A percentile compares a stretch with the other conserved stretches of the same genome.
phyloP scores from a whole-genome alignment of 1,140 invertebrate species.

The Gerris buenoi region DNA sequence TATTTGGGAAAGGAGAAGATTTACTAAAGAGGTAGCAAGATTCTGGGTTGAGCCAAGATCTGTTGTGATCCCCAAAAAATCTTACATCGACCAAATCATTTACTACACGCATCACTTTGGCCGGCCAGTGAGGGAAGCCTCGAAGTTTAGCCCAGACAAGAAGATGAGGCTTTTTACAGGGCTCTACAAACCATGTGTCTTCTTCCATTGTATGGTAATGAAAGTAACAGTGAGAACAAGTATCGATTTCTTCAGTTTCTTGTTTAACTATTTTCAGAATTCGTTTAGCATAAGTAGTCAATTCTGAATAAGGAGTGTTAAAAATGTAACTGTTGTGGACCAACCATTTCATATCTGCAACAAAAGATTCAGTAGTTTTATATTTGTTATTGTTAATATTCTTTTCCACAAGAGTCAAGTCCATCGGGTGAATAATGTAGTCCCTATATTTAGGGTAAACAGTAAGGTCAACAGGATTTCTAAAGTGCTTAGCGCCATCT shows the following conservation, averaged over 20 bases:
- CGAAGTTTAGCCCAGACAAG: slow-evolving; percentile 85
- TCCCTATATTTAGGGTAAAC: slow-evolving; percentile 58
- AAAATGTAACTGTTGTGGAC: slow-evolving; percentile 81
- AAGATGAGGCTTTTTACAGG: slow-evolving; percentile 62
- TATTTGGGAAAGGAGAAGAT: not conserved
- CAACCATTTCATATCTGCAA: slow-evolving; percentile 82
- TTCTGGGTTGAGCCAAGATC: slow-evolving; percentile 24
- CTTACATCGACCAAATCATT: slow-evolving; percentile 65
- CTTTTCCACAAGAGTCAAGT: slow-evolving; percentile 54
- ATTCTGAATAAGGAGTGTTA: slow-evolving; percentile 58
- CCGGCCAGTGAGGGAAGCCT: slow-evolving; percentile 90
- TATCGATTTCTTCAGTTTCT: slow-evolving; percentile 79
- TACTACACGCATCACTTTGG: slow-evolving; percentile 68
- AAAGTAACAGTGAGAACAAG: slow-evolving; percentile 82
- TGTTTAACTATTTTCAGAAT: slow-evolving; percentile 68
- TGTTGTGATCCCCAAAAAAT: slow-evolving; percentile 88
- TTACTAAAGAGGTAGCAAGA: slow-evolving; percentile 8
- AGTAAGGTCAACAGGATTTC: slow-evolving; percentile 48
- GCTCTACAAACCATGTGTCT: slow-evolving; percentile 77
- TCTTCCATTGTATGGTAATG: slow-evolving; percentile 64
- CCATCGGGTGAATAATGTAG: slow-evolving; percentile 72
- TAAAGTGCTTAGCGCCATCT: slow-evolving; percentile 43
- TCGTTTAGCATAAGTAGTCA: slow-evolving; percentile 58
- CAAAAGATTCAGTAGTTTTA: slow-evolving; percentile 74
- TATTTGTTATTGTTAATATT: slow-evolving; percentile 67